Percentiles rank a stretch among this genome's conserved stretches.
Conservation (phyloP, 1,140 invertebrate species). For the Ceratina japonica region DNA sequence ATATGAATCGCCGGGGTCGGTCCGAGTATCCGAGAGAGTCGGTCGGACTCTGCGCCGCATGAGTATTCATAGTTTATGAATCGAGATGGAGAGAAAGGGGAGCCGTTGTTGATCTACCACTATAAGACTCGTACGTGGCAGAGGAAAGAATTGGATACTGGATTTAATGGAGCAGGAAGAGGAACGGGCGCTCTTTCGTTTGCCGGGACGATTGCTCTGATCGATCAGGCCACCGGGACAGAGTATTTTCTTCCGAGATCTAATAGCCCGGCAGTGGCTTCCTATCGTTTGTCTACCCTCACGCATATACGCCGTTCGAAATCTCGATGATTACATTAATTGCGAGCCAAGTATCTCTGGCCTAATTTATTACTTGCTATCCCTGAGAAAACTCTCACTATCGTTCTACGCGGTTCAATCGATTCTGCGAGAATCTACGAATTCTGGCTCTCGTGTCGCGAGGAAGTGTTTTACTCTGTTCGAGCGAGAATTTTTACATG, state of each 20-base stretch:
- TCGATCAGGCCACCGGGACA: conserved; percentile 6
- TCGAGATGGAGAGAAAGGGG: background rate
- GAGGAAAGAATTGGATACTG: conserved; percentile 6
- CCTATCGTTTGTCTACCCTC: background rate
- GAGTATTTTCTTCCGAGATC: conserved; percentile 3
- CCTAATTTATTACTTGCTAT: too few species aligned
- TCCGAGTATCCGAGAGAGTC: too few species aligned
- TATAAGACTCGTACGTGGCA: background rate
- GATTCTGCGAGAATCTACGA: too few species aligned
- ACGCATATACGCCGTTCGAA: background rate
- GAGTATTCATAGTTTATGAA: conserved; percentile 1
- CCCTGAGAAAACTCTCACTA: too few species aligned
- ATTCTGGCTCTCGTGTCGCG: too few species aligned
- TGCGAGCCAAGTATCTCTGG: too few species aligned
- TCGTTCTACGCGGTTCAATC: too few species aligned
- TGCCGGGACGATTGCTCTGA: conserved; percentile 12
- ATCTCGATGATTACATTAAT: too few species aligned
- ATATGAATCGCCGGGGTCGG: background rate
- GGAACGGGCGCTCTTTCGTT: conserved; percentile 5
- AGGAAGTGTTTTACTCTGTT: too few species aligned
- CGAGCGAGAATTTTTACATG: too few species aligned
- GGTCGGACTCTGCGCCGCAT: background rate
- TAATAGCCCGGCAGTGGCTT: background rate
- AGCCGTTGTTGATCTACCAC: background rate
- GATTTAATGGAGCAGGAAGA: conserved; percentile 27